Percentiles rank a stretch among this genome's conserved stretches.
Evolutionary conservation across 2,113 vertebrate species (phyloP).

Genomic region (Pteruthius melanotis): DNA sequence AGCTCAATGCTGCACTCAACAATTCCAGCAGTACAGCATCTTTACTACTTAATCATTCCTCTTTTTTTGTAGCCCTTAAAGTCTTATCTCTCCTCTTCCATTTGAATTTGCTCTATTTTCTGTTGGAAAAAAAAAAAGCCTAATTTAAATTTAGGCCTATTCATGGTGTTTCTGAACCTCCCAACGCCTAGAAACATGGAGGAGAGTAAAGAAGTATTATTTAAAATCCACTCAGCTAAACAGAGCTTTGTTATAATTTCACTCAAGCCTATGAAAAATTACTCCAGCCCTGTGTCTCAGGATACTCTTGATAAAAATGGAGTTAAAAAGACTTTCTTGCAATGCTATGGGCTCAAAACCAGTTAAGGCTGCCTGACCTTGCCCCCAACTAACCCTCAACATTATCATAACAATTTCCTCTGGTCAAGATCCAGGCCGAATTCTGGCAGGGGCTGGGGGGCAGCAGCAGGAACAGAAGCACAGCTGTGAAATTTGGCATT

Average conservation of each 20-base stretch:
- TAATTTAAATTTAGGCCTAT: background rate
- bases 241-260: background rate
- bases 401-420: background rate
- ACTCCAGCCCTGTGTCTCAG: background rate
- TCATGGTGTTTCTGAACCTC: background rate
- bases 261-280: background rate
- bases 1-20: background rate
- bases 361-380: background rate
- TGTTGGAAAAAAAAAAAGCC: background rate
- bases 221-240: background rate
- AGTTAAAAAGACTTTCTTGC: background rate
- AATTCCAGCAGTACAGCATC: background rate
- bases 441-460: background rate
- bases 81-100: background rate
- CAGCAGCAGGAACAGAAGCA: background rate
- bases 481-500: conserved; percentile 3
- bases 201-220: background rate
- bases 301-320: background rate
- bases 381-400: background rate
- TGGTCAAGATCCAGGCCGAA: background rate
- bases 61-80: background rate
- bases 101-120: background rate
- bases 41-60: background rate
- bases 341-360: background rate
- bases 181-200: background rate